Percentiles rank a stretch among this genome's conserved stretches.
phyloP scores from a whole-genome alignment of 2,113 vertebrate species.

The Otus sunia region DNA sequence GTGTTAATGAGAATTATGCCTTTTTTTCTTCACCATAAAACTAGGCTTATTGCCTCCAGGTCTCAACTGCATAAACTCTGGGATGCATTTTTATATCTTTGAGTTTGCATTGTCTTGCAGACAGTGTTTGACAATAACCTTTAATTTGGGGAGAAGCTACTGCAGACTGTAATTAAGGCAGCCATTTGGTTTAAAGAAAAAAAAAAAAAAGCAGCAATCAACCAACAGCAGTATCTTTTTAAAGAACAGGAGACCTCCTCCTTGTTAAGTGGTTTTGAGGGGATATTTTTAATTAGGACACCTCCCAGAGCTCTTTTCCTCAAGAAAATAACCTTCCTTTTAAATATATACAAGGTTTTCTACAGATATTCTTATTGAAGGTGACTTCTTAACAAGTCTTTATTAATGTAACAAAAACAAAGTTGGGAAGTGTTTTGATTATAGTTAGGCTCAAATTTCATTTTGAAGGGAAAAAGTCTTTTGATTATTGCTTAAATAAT shows the following conservation, averaged over 20 bases:
- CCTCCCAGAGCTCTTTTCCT: neutral
- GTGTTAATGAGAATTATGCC: neutral
- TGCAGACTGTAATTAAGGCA: constrained; percentile 36
- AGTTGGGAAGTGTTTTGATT: neutral
- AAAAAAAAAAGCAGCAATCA: neutral
- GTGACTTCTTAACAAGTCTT: neutral
- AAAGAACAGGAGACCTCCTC: neutral
- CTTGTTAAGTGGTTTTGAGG: neutral
- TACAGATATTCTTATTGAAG: neutral
- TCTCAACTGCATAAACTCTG: neutral
- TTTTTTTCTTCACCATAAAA: neutral
- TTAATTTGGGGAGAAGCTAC: constrained; percentile 13
- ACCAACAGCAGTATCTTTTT: neutral
- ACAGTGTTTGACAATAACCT: neutral
- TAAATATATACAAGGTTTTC: neutral
- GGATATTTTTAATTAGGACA: neutral
- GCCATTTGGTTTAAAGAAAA: neutral
- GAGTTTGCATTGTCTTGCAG: neutral
- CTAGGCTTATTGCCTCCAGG: neutral
- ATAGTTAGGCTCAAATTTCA: neutral
- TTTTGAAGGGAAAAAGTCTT: neutral
- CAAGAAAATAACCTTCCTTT: neutral
- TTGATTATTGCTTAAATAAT: constrained; percentile 42
- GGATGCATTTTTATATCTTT: constrained; percentile 15
- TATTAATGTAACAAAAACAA: neutral